Base-by-base conservation (phyloP, 2,888 invertebrate genomes). In the Athrips mouffetella region DNA sequence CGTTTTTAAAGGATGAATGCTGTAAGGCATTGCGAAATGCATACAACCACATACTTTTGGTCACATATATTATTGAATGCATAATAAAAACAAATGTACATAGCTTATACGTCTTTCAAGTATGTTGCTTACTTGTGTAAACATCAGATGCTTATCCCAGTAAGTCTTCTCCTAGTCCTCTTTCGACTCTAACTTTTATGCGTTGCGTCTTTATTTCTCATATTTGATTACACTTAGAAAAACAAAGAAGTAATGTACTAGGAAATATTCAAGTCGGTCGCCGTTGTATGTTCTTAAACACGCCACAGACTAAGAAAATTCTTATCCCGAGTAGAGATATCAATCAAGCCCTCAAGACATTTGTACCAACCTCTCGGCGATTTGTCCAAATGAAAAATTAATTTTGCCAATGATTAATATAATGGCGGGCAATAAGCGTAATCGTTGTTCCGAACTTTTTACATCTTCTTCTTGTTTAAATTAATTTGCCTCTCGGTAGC, bases 301-400 rank as follows among this genome's bases (percentile, higher is more conserved):
- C n/a, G n/a, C n/a, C n/a, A 30, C 10, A 30, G 13, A 52, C 55
- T 62, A 58, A 57, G 60, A 57, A 64, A 70, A 72, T 67, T 71
- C 68, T 73, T 74, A 73, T 69, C 69, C 55, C 57, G 67, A 71
- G 64, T 63, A 64, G 46, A 67, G 65, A 65, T 75, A 85, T 87
- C 80, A 77, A 83, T 83, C 82, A 83, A 76, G 71, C 65, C 65
- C 68, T 68, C 73, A 79, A 82, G 76, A 78, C 79, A 81, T 83
- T 81, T 76, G 76, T 75, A 76, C 63, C 71, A 66, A 75, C 76
- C 78, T 77, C 79, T 76, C 75, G 70, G 77, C 73, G 81, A 88
- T 88, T 87, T 83, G 85, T 86, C 76, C 80, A 78, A 86, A 86
- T 86, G 88, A 86, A 86, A 87, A 86, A 88, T 88, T 85, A 84